A percentile compares a stretch with the other conserved stretches of the same genome.
Evolutionary conservation across 2,113 vertebrate species (phyloP).

Genomic region (Oceanites oceanicus): DNA sequence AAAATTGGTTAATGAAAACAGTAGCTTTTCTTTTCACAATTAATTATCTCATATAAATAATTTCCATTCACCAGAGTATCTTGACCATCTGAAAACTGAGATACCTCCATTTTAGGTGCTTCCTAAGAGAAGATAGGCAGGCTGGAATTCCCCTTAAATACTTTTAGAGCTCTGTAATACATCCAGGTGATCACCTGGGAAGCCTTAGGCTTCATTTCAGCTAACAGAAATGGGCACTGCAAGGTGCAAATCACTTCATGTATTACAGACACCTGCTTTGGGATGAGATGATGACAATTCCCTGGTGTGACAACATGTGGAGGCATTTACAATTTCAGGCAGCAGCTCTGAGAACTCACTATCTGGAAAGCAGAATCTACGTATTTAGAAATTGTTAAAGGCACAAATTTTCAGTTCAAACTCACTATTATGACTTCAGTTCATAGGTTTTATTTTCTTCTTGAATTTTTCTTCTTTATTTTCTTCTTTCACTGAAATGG

Average conservation of each 20-base stretch:
- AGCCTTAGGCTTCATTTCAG: not conserved
- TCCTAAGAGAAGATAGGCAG: fast-evolving
- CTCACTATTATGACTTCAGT: not conserved
- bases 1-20: not conserved
- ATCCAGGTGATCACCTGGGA: not conserved
- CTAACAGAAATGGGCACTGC: not conserved
- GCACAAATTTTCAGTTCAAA: not conserved
- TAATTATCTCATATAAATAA: not conserved
- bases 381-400: not conserved
- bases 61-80: not conserved
- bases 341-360: not conserved
- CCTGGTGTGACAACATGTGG: not conserved
- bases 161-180: not conserved
- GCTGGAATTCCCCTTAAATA: not conserved
- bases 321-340: not conserved
- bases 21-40: not conserved
- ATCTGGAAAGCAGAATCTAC: not conserved
- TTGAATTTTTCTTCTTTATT: too few relatives aligned
- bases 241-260: not conserved
- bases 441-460: not conserved
- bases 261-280: not conserved
- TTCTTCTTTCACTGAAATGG: too few relatives aligned
- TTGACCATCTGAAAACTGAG: not conserved
- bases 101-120: not conserved
- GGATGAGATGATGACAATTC: not conserved